Evolutionary conservation across 2,888 invertebrate genomes (phyloP).

Genomic region (Homarus gammarus): DNA sequence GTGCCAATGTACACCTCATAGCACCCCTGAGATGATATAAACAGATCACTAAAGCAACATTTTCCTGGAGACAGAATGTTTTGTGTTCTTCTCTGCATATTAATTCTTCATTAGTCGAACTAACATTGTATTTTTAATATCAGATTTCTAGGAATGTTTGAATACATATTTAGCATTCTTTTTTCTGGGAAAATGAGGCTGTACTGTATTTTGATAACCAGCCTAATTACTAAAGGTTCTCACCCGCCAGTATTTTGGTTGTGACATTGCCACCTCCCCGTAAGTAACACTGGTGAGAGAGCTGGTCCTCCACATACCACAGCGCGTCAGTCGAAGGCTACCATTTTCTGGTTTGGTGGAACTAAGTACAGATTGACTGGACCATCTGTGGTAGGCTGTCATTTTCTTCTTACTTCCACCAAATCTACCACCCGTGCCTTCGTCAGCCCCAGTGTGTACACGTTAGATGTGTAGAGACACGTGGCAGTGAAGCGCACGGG

Average conservation of each 20-base stretch:
- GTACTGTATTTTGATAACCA: constrained; percentile 52
- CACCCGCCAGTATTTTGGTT: constrained; percentile 58
- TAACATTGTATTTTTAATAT: not conserved
- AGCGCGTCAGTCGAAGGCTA: constrained; percentile 48
- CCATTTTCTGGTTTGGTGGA: constrained; percentile 15
- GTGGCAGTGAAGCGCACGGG: not conserved
- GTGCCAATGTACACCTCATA: constrained; percentile 38
- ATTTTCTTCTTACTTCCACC: not conserved
- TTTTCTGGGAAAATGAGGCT: constrained; percentile 37
- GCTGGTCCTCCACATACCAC: constrained; percentile 49
- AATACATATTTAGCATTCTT: constrained; percentile 1
- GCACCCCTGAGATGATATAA: constrained; percentile 39
- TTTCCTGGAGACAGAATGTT: constrained; percentile 31
- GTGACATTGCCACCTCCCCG: constrained; percentile 55
- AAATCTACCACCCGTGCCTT: not conserved
- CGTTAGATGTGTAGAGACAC: not conserved
- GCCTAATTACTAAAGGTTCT: constrained; percentile 56
- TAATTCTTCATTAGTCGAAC: not conserved
- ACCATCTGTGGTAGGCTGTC: not conserved
- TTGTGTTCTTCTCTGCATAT: not conserved
- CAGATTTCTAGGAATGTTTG: not conserved
- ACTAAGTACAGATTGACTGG: not conserved
- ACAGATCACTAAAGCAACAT: constrained; percentile 33
- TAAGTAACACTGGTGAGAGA: constrained; percentile 53
- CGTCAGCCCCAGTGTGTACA: not conserved